phyloP scores from a whole-genome alignment of 2,888 invertebrate genomes.

The Pandemis heparana region DNA sequence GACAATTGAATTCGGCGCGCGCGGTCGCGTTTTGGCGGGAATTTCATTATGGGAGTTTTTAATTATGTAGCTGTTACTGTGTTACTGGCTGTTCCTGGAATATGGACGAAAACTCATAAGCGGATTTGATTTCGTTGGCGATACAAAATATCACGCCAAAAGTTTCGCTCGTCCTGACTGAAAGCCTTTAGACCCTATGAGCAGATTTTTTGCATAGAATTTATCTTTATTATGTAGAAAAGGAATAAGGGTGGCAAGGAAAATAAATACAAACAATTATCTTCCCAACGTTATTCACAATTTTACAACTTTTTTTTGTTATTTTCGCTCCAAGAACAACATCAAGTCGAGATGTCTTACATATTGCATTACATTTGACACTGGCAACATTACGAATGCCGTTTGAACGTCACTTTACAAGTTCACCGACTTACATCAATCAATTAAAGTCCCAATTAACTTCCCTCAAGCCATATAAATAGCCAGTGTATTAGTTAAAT shows the following conservation, averaged over 20 bases:
- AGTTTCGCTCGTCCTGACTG: too few relatives aligned
- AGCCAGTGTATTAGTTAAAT: conserved; percentile 15
- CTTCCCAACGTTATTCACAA: neutral
- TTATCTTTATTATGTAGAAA: too few relatives aligned
- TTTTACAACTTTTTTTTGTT: too few relatives aligned
- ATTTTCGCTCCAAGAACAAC: neutral
- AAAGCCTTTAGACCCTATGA: neutral
- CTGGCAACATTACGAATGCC: conserved; percentile 4
- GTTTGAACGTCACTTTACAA: neutral
- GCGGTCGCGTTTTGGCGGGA: conserved; percentile 58
- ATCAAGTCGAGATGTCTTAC: neutral
- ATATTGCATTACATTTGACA: neutral
- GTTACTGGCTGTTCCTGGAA: neutral
- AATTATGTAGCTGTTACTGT: conserved; percentile 39
- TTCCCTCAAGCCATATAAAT: conserved; percentile 13
- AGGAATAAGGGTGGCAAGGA: too few relatives aligned
- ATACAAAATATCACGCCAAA: too few relatives aligned
- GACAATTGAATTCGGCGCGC: conserved; percentile 69
- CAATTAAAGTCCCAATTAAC: conserved; percentile 11
- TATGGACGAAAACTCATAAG: neutral
- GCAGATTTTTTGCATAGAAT: neutral
- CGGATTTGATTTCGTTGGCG: too few relatives aligned
- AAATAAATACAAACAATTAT: neutral
- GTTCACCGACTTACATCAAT: conserved; percentile 1
- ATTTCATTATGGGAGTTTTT: conserved; percentile 58